Percentiles rank a stretch among this genome's conserved stretches.
Conservation (phyloP, 2,797 vertebrate species). For the Cyprinella venusta region DNA sequence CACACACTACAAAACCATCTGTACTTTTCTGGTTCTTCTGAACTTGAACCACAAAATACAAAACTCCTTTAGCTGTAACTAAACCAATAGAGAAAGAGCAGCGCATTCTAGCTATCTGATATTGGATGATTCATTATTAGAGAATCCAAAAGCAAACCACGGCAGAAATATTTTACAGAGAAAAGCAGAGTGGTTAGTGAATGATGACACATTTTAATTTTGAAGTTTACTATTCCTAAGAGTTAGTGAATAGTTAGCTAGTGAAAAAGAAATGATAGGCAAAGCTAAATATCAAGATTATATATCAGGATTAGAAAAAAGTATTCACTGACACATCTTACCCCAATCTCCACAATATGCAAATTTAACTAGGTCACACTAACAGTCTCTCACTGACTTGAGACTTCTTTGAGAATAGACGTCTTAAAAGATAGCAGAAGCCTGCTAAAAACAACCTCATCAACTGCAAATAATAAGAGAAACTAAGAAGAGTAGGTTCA, state of each 20-base stretch:
- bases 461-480: constrained; percentile 19
- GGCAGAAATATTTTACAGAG: neutral
- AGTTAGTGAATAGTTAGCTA: no score
- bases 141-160: neutral
- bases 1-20: constrained; percentile 5
- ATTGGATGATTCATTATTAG: neutral
- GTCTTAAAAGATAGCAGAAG: constrained; percentile 15
- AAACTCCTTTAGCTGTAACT: constrained; percentile 16
- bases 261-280: neutral
- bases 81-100: neutral
- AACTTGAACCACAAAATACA: constrained; percentile 14
- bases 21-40: constrained; percentile 1
- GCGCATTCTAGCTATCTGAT: constrained; percentile 6
- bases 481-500: neutral
- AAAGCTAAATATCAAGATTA: neutral
- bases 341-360: neutral
- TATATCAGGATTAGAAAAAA: neutral
- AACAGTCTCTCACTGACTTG: neutral
- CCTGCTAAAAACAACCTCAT: constrained; percentile 32
- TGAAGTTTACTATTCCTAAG: no score
- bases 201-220: no score
- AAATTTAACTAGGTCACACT: neutral
- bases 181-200: neutral
- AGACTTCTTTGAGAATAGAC: neutral
- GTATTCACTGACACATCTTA: neutral